Base-by-base conservation (phyloP, 1,140 invertebrate genomes). In the Lordiphosa collinella region DNA sequence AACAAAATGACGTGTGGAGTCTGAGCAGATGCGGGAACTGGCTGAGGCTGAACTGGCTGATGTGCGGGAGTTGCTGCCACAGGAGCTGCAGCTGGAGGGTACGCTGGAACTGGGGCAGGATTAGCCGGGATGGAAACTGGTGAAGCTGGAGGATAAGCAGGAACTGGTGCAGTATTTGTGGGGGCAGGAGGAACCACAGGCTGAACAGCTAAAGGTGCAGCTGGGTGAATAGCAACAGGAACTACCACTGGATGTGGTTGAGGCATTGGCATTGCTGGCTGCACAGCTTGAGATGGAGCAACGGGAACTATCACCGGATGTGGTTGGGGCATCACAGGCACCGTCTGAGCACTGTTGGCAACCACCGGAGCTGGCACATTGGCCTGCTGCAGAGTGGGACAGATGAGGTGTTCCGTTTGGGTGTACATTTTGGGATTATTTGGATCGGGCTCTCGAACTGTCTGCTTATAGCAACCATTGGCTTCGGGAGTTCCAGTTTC, bases 401-500 rank as follows among this genome's bases (percentile, higher is more conserved):
- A 84, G 3, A 84, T 44, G 4, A 84, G 48, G 40, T 65, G 54
- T 31, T 69, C 53, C 7, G 78, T 84, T 40, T 84, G 72, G 0
- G 60, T 76, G 10, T 78, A 84, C 1, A 60, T 36, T 29, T 73
- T 65, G 0, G 40, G 29, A 18, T 84, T 55, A 11, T 50, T 47
- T 2, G 63, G 32, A 31, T 73, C 35, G 3, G 68, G 78, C 9
- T 84, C 63, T 3, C 63, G 67, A 4, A 78, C 51, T 0, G 51
- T 78, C 49, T 84, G 72, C 10, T 37, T 69, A 29, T 84, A 84
- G 54, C 78, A 84, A 1, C 78, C 78, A n/a, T 63, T 68, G 7
- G 68, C 63, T 37, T 65, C 73, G 8, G 51, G 46, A 0, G 53
- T 9, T 0, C 78, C 68, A 0, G 56, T 84, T 35, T 78, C 78